Percentiles rank a stretch among this genome's conserved stretches.
Evolutionary conservation across 2,113 vertebrate genomes (phyloP).

Genomic region (Muntiacus muntjak): DNA sequence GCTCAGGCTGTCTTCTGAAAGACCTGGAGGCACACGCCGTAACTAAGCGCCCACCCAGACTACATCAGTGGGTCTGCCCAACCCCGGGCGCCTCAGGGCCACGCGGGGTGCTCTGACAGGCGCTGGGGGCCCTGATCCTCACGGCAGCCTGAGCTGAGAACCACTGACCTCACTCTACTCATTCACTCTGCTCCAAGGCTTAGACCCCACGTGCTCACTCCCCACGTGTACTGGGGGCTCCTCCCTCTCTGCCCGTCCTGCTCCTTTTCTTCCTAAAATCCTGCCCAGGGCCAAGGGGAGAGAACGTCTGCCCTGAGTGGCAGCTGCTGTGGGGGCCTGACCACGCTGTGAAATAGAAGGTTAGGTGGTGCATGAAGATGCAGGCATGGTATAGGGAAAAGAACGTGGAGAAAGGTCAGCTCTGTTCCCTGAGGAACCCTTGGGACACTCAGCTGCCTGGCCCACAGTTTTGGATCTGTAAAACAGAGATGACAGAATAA

Average conservation of each 20-base stretch:
- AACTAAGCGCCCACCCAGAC: background rate
- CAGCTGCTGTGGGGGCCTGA: background rate
- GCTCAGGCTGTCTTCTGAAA: background rate
- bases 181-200: background rate
- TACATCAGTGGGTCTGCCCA: background rate
- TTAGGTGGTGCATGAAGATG: accelerated
- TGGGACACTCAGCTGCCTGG: background rate
- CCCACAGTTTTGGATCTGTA: background rate
- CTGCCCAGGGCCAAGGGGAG: accelerated
- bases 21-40: background rate
- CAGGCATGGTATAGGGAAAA: background rate
- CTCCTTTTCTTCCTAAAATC: background rate
- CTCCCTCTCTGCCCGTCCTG: background rate
- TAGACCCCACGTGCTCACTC: background rate
- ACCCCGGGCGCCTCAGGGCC: background rate
- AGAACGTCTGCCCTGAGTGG: background rate
- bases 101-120: background rate
- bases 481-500: background rate
- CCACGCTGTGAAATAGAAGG: too few relatives aligned
- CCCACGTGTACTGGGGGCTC: background rate
- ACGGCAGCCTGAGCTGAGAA: background rate
- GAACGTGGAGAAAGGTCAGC: background rate
- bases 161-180: background rate
- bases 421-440: background rate
- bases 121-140: background rate